Evolutionary conservation across 2,888 invertebrate genomes (phyloP).

Genomic region (Cephus spinipes): DNA sequence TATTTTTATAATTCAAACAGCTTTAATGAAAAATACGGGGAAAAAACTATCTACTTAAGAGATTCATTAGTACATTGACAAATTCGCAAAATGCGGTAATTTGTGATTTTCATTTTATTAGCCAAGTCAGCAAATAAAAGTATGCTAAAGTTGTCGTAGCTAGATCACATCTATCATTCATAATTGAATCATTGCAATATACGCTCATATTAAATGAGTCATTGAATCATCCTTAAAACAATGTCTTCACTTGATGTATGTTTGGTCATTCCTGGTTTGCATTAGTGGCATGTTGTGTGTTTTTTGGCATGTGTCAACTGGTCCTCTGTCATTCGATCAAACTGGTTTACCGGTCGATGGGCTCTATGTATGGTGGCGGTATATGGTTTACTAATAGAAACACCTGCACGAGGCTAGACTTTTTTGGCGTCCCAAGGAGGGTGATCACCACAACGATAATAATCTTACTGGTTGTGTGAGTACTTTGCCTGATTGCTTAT

Average conservation of each 20-base stretch:
- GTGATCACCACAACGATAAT: slow-evolving; percentile 60
- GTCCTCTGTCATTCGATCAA: slow-evolving; percentile 56
- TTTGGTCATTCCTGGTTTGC: slow-evolving; percentile 61
- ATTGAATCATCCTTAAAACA: not conserved
- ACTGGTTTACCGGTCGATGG: slow-evolving; percentile 55
- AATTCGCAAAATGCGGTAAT: not conserved
- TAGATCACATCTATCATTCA: not conserved
- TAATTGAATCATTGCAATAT: not conserved
- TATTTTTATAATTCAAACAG: not conserved
- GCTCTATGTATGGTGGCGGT: slow-evolving; percentile 51
- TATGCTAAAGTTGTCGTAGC: not conserved
- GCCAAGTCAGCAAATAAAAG: not conserved
- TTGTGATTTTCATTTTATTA: not conserved
- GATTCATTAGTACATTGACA: not conserved
- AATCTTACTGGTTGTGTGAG: slow-evolving; percentile 60
- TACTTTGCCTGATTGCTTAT: slow-evolving; percentile 30
- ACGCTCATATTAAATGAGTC: not conserved
- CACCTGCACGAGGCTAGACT: slow-evolving; percentile 74
- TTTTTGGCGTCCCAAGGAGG: slow-evolving; percentile 69
- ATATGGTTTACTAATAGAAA: slow-evolving; percentile 69
- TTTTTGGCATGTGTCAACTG: slow-evolving; percentile 64
- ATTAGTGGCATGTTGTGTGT: slow-evolving; percentile 66
- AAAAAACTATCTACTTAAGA: not conserved
- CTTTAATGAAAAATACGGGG: not conserved
- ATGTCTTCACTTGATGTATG: slow-evolving; percentile 45